Evolutionary conservation across 1,140 invertebrate species (phyloP), one percentile per base, ranked within the genome.

Genomic region (Phymastichus coffea): DNA sequence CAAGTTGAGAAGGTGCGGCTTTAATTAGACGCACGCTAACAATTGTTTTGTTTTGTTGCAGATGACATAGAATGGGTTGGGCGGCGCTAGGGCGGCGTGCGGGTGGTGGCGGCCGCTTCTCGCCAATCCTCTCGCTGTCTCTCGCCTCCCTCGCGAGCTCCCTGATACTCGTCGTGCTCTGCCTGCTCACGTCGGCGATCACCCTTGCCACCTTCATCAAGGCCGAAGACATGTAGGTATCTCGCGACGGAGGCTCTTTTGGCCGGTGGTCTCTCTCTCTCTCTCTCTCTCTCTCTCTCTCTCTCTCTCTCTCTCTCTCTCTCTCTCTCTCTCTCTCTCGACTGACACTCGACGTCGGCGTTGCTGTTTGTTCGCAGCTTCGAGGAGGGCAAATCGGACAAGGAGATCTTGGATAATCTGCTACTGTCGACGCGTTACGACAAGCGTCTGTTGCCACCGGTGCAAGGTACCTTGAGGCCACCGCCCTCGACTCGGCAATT

Each of bases 301-400:
- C 30, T 33, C 30, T 33, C 30, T 33, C 30, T 14, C 30, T 33
- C 30, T 33, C 30, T 33, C 30, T 33, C 14, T 33, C 30, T 14
- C 14, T 33, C 30, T 33, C 6, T 33, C 6, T 33, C 6, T 33
- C 14, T 8, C 6, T 8, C 7, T 8, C 30, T 14, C 14, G 30
- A 8, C 30, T 33, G 30, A 33, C 30, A 33, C 14, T n/a, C 12
- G 28, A 33, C 12, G 28, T 33, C 6, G 6, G 28, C 6, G 12
- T 12, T 40, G 6, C 17, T 75, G 33, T 80, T 85, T 84, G 6
- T 33, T 33, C 28, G 62, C 83, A 91, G 89, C 79, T 91, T 90
- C 80, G 88, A 89, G 76, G 89, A 91, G 78, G 90, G 90, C 67
- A 92, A 90, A 82, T 93, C 90, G 71, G 90, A 92, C 83, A 93